phyloP scores from a whole-genome alignment of 1,140 invertebrate species.

The Hesperophylax magnus region DNA sequence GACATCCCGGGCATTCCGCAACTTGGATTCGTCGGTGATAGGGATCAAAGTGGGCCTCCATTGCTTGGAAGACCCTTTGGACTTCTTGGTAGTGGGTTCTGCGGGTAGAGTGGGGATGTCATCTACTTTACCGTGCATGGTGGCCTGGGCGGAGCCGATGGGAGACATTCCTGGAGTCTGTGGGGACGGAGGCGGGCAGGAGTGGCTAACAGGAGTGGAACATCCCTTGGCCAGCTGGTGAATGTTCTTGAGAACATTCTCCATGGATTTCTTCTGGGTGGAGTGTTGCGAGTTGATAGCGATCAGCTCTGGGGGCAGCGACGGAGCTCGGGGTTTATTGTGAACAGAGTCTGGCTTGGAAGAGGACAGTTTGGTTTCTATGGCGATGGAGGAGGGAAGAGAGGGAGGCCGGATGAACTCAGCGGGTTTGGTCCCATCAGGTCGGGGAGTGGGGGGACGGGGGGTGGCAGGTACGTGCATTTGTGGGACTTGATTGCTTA shows the following conservation, averaged over 20 bases:
- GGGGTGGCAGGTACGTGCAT: constrained; percentile 60
- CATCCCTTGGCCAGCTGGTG: constrained; percentile 68
- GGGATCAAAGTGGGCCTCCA: constrained; percentile 80
- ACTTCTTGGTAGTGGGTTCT: constrained; percentile 65
- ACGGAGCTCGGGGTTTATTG: constrained; percentile 41
- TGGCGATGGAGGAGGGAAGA: constrained; percentile 11
- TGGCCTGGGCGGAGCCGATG: constrained; percentile 53
- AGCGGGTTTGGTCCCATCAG: constrained; percentile 50
- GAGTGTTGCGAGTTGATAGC: constrained; percentile 67
- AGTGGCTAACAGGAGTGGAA: constrained; percentile 64
- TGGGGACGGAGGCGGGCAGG: constrained; percentile 58
- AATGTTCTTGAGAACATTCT: constrained; percentile 68
- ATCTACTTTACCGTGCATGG: constrained; percentile 31
- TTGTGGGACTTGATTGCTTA: constrained; percentile 52
- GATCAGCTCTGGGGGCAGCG: constrained; percentile 67
- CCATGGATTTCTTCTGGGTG: constrained; percentile 66
- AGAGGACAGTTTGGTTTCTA: constrained; percentile 39
- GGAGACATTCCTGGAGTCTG: constrained; percentile 44
- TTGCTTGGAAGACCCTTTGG: constrained; percentile 71
- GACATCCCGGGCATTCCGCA: constrained; percentile 66
- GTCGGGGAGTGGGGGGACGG: constrained; percentile 61
- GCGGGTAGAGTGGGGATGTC: constrained; percentile 58
- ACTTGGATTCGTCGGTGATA: constrained; percentile 66
- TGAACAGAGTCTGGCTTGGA: constrained; percentile 40
- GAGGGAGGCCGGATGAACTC: constrained; percentile 42